Conservation (phyloP, 2,113 vertebrate genomes). For the Vulpes lagopus region DNA sequence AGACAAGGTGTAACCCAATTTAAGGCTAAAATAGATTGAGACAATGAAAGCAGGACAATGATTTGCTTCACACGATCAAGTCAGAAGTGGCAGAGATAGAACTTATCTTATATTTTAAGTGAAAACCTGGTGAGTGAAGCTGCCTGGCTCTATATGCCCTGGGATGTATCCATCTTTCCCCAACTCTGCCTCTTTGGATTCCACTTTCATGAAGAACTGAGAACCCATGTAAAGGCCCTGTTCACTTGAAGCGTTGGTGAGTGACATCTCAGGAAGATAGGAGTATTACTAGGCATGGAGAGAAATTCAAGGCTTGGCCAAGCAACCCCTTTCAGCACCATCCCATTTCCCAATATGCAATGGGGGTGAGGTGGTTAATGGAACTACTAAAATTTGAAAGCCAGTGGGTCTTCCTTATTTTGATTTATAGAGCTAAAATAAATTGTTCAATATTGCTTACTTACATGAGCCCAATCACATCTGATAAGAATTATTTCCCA, state of each 20-base stretch:
- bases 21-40: background rate
- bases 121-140: background rate
- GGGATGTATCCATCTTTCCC: background rate
- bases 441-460: background rate
- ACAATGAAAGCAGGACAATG: background rate
- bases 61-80: background rate
- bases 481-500: background rate
- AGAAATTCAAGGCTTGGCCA: background rate
- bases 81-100: background rate
- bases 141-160: background rate
- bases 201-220: background rate
- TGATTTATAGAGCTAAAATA: background rate
- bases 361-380: background rate
- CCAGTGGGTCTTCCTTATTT: background rate
- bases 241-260: background rate
- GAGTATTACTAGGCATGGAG: background rate
- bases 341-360: background rate
- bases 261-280: background rate
- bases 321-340: background rate
- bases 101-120: background rate
- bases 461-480: background rate
- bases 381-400: background rate
- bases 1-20: background rate
- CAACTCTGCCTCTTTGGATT: background rate
- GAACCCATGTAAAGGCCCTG: background rate